These are phyloP conservation scores for Cheiracanthium punctorium DNA, from an alignment of 2,888 invertebrate genomes.

Conservation along the genomic window DNA sequence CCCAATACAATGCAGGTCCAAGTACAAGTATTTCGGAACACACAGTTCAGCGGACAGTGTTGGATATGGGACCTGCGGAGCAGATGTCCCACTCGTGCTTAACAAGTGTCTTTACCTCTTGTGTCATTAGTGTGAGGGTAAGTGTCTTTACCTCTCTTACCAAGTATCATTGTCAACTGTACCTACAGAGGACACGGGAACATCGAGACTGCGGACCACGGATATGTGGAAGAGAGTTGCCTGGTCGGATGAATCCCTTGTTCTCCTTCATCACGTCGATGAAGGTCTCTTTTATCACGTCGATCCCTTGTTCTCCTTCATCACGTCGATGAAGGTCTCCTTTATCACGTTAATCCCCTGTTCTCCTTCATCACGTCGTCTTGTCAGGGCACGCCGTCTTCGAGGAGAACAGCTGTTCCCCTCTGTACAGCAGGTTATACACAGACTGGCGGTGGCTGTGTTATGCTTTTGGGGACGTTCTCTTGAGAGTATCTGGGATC, in stretches of 20 bases:
- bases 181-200: not conserved
- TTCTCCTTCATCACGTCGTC: no score
- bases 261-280: no score
- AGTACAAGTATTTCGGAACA: not conserved
- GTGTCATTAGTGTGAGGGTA: no score
- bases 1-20: not conserved
- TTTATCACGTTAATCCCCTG: no score
- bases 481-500: not conserved
- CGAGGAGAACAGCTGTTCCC: not conserved
- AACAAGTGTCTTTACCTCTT: no score
- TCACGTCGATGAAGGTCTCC: no score
- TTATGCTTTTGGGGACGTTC: not conserved
- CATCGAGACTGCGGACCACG: not conserved
- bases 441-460: not conserved
- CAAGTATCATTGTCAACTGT: not conserved
- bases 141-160: not conserved
- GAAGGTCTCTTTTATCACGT: no score
- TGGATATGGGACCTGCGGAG: not conserved
- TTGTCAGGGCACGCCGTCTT: not conserved
- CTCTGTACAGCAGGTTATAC: not conserved
- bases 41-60: not conserved
- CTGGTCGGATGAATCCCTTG: no score
- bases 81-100: not conserved
- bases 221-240: no score
- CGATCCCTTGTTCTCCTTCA: no score